Evolutionary conservation across 1,140 invertebrate genomes (phyloP), one percentile per base, ranked within the genome.

Genomic region (Cydia splendana): DNA sequence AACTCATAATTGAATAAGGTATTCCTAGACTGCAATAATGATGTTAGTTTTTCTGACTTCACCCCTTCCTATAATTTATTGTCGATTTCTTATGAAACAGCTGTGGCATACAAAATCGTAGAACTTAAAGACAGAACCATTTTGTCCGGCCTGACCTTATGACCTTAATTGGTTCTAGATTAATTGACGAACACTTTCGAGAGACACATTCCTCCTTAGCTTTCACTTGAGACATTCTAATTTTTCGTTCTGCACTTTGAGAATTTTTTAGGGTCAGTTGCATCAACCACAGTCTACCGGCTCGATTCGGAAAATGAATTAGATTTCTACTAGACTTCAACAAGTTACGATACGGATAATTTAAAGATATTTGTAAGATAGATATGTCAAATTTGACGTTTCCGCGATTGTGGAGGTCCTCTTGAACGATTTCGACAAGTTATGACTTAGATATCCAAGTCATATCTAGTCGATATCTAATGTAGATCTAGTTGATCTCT

Each of bases 21-120:
- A 34, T 67, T 67, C 13, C 65, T 67, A 67, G 30, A 13, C 65
- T 30, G 62, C 28, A 12, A 24, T 62, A n/a, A 62, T 24, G 65
- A 34, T 69, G 76, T 75, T 76, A 76, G 75, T 82, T 82, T 82
- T 74, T 82, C n/a, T 62, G 57, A 24, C 57, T 4, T 24, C 9
- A 62, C 18, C 57, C 57, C 57, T 62, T 24, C 7, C 7, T 2
- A 24, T 62, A 24, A 62, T 24, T 24, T 62, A 62, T 12, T 24
- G 18, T 1, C 18, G 9, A 1, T n/a, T 24, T 62, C 4, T 24
- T 62, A 53, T 15, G n/a, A 57, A 81, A 81, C 74, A 77, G 73
- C 75, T 80, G 75, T 62, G 20, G 75, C 7, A 34, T 67, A 76
- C n/a, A 24, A 30, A 38, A 20, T 13, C 2, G 28, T 24, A 51